Conservation (phyloP, 2,113 vertebrate species). For the Heloderma charlesbogerti region DNA sequence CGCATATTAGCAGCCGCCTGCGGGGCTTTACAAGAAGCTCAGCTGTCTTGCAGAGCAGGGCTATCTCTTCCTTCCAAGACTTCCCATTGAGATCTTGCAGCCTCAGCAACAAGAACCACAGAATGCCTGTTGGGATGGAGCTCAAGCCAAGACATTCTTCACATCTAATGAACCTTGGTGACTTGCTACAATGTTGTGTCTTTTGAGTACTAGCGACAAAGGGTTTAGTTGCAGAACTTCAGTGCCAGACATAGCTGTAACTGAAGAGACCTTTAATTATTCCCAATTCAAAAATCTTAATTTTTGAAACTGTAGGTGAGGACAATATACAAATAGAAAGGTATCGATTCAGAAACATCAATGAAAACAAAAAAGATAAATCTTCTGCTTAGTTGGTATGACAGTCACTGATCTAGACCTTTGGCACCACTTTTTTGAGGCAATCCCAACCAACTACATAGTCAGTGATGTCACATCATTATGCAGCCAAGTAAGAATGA, state of each 20-base stretch:
- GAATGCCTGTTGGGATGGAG: background rate
- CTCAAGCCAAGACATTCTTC: background rate
- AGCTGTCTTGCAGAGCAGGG: background rate
- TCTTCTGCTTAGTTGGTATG: background rate
- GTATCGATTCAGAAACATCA: background rate
- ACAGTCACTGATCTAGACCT: background rate
- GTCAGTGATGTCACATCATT: background rate
- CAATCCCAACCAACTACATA: background rate
- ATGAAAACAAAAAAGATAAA: no score
- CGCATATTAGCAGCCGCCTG: background rate
- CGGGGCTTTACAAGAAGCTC: background rate
- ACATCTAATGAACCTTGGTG: background rate
- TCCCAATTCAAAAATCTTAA: background rate
- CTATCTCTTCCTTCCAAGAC: background rate
- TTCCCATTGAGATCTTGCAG: background rate
- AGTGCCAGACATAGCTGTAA: no score
- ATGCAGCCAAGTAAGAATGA: background rate
- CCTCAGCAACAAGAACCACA: background rate
- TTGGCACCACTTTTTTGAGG: background rate
- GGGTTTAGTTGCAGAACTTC: background rate
- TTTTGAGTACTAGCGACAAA: background rate
- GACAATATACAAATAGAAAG: background rate
- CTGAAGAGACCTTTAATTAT: background rate
- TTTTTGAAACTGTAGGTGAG: background rate
- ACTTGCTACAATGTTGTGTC: background rate